These are phyloP conservation scores for Epinephelus awoara DNA, from an alignment of 2,797 vertebrate species.

Conservation along the genomic window DNA sequence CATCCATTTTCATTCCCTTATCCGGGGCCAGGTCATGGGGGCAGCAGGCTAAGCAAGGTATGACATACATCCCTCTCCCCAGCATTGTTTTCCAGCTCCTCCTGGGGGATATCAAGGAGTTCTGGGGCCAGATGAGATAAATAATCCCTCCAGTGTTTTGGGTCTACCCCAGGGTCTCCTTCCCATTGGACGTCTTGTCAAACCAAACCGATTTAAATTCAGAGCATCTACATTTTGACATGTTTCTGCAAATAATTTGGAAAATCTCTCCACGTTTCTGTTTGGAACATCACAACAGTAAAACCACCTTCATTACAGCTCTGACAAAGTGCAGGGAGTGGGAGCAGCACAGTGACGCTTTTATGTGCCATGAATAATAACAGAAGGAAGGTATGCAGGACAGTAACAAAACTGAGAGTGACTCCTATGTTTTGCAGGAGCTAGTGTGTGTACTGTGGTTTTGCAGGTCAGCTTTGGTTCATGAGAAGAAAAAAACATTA, in stretches of 20 bases:
- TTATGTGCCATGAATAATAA: constrained; percentile 10
- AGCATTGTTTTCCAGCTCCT: too few species aligned
- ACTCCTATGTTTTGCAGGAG: not conserved
- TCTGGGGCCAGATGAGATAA: too few species aligned
- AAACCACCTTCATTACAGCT: not conserved
- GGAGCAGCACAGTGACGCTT: not conserved
- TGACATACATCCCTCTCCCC: too few species aligned
- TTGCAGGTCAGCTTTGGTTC: not conserved
- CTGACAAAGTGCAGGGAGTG: not conserved
- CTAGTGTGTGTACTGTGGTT: not conserved
- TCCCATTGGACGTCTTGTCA: not conserved
- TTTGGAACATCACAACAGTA: not conserved
- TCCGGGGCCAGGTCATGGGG: too few species aligned
- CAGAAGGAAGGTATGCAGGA: constrained; percentile 7
- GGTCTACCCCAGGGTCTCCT: too few species aligned
- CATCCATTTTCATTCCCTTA: too few species aligned
- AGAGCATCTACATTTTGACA: too few species aligned
- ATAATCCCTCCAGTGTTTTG: too few species aligned
- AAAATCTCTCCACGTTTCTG: not conserved
- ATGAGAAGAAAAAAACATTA: not conserved
- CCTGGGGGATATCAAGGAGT: too few species aligned
- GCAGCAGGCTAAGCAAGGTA: too few species aligned
- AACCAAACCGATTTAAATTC: not conserved
- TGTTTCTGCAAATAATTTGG: too few species aligned
- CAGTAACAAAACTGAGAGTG: not conserved